Conservation (phyloP, 1,140 invertebrate genomes). For the Drosophila baimaii region DNA sequence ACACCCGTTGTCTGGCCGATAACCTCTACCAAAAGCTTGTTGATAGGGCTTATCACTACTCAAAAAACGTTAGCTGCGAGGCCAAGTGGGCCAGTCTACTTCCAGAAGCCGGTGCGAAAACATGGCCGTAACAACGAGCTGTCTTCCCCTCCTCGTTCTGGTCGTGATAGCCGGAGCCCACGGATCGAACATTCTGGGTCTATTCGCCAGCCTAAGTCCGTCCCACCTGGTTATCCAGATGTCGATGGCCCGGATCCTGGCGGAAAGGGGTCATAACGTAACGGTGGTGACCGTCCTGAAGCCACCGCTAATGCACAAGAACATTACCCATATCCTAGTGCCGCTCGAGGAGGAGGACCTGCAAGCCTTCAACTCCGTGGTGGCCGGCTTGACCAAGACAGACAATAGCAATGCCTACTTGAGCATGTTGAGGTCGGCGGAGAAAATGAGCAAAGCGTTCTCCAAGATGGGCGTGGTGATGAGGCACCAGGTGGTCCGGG, state of each 20-base stretch:
- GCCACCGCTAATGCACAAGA: slow-evolving; percentile 52
- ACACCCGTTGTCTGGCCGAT: background rate
- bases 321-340: slow-evolving; percentile 53
- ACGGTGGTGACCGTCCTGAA: slow-evolving; percentile 64
- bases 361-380: background rate
- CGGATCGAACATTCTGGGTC: slow-evolving; percentile 65
- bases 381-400: slow-evolving; percentile 17
- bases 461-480: slow-evolving; percentile 44
- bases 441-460: slow-evolving; percentile 19
- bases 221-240: slow-evolving; percentile 77
- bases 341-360: slow-evolving; percentile 31
- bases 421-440: slow-evolving; percentile 11
- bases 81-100: slow-evolving; percentile 23
- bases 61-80: background rate
- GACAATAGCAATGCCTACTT: slow-evolving; percentile 29
- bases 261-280: slow-evolving; percentile 72
- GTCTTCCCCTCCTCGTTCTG: slow-evolving; percentile 9
- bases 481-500: slow-evolving; percentile 38
- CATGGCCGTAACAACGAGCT: slow-evolving; percentile 26
- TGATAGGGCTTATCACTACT: slow-evolving; percentile 28
- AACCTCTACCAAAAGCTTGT: background rate
- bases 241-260: slow-evolving; percentile 65
- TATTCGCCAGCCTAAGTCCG: slow-evolving; percentile 69
- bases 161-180: slow-evolving; percentile 26
- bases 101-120: background rate